Evolutionary conservation across 1,140 invertebrate genomes (phyloP), one percentile per base, ranked within the genome.

Genomic region (Drosophila oshimai): DNA sequence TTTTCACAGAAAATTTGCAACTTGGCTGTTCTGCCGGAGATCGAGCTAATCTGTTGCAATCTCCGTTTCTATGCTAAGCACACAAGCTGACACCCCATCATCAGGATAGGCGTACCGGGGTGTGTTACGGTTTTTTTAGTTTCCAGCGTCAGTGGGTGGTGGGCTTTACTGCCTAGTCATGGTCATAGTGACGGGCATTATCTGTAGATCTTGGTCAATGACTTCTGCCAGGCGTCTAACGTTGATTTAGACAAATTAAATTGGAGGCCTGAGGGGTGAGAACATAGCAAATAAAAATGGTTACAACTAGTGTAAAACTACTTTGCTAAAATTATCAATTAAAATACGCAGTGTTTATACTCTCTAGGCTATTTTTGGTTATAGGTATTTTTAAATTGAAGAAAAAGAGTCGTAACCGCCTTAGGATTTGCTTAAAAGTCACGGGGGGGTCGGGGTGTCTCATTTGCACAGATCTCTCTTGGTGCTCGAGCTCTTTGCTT

Each of bases 121-220:
- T 39, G 2, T 6, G 17, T 41, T 17, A 10, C 2, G 6, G 13
- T 4, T 9, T 29, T 4, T 22, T 29, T 10, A 7, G 6, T 7
- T 6, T 10, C 6, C 12, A 6, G 13, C 3, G 7, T 12, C 3
- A 9, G 12, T 18, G 31, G 41, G 9, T 10, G 34, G 34, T n/a
- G 10, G 4, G 9, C 2, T 13, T 15, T 65, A 41, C 4, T 7
- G 36, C 28, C 18, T 15, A 24, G 20, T 50, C 42, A 65, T 62
- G 6, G 18, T 15, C 6, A 5, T 28, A 15, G 45, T 22, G 12
- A 34, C 5, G 12, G 24, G 15, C 13, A 12, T 26, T 65, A 65
- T 65, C 61, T 15, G 7, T n/a, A 18, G 61, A 65, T 65, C 42
- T 64, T 65, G 61, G 61, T 26, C 42, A 64, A n/a, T 65, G 61